These are phyloP conservation scores for Bilobella aurantiaca DNA, from an alignment of 1,140 invertebrate species.

Conservation along the genomic window DNA sequence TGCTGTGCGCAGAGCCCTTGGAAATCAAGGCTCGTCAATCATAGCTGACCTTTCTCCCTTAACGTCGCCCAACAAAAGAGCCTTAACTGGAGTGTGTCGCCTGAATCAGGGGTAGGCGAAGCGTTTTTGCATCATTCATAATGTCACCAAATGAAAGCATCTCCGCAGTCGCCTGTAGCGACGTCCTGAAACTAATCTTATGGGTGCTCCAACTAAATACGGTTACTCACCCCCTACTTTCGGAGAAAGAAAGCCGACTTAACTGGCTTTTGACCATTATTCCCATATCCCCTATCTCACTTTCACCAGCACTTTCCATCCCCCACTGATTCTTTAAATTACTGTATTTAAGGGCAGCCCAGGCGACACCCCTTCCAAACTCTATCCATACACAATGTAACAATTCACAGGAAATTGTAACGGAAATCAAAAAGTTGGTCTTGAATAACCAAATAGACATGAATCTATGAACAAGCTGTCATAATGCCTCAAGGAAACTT, in stretches of 20 bases:
- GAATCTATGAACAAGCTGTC: no score
- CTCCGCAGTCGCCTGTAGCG: background rate
- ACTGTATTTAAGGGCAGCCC: no score
- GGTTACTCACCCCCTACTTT: background rate
- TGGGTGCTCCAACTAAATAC: background rate
- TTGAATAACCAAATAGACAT: no score
- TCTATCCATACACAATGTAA: background rate
- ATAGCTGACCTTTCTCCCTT: background rate
- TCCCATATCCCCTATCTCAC: background rate
- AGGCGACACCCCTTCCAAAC: background rate
- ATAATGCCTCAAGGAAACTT: no score
- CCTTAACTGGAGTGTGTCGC: background rate
- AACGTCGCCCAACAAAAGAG: background rate
- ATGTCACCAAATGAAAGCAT: background rate
- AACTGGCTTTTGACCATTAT: background rate
- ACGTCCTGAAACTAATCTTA: background rate
- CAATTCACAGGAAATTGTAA: background rate
- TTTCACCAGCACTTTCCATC: no score
- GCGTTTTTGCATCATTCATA: background rate
- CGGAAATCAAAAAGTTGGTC: background rate
- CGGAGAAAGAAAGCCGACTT: no score
- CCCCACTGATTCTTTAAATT: no score
- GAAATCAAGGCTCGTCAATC: background rate
- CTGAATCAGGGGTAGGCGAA: background rate
- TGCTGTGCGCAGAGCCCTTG: no score